Evolutionary conservation across 2,888 invertebrate genomes (phyloP).

Genomic region (Junonia oenone): DNA sequence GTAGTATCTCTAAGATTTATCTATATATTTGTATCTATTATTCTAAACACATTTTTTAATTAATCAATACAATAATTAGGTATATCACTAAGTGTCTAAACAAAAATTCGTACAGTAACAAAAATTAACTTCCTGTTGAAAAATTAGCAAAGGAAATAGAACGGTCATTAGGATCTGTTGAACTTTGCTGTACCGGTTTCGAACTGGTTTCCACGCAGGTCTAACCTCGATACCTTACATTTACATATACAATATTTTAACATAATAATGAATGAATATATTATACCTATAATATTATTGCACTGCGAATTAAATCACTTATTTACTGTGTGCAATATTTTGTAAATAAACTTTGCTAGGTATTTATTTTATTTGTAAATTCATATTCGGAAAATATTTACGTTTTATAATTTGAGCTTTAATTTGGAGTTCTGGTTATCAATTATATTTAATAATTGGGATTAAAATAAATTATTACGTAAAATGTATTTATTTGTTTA

Average conservation of each 20-base stretch:
- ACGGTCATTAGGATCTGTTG: constrained; percentile 28
- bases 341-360: too few species aligned
- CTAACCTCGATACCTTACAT: constrained; percentile 20
- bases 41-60: background rate
- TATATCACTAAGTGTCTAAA: background rate
- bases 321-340: background rate
- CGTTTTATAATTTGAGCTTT: too few species aligned
- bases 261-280: background rate
- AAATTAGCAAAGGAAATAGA: constrained; percentile 28
- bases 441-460: too few species aligned
- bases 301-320: background rate
- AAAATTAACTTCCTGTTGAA: constrained; percentile 15
- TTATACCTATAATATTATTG: background rate
- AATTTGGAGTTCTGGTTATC: too few species aligned
- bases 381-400: too few species aligned
- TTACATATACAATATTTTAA: constrained; percentile 9
- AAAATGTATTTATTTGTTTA: too few species aligned
- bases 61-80: background rate
- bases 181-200: constrained; percentile 23
- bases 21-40: too few species aligned
- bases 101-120: constrained; percentile 8
- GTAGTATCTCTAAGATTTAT: too few species aligned
- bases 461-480: too few species aligned
- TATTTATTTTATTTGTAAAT: too few species aligned
- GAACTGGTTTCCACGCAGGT: constrained; percentile 6